These are phyloP conservation scores for Nemurella pictetii DNA, from an alignment of 2,888 invertebrate species.

Conservation along the genomic window DNA sequence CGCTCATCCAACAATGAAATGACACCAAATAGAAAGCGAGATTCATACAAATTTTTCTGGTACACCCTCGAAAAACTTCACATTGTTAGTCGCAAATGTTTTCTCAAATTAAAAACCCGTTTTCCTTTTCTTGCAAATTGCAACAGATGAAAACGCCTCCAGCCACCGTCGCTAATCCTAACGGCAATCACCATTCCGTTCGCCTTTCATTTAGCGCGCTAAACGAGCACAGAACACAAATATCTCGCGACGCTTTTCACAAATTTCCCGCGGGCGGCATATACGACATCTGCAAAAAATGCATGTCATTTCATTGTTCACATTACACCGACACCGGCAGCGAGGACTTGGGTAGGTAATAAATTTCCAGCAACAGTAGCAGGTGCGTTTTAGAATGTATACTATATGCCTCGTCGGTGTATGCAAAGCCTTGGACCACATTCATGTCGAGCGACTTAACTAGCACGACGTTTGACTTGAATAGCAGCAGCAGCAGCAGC, in stretches of 20 bases:
- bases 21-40: too few species aligned
- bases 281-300: not conserved
- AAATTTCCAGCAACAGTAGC: too few species aligned
- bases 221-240: not conserved
- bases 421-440: too few species aligned
- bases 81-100: not conserved
- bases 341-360: too few species aligned
- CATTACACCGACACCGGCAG: not conserved
- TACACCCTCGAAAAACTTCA: too few species aligned
- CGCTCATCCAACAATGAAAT: too few species aligned
- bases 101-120: not conserved
- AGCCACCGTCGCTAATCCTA: not conserved
- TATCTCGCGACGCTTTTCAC: not conserved
- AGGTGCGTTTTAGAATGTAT: too few species aligned
- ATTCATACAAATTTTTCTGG: too few species aligned
- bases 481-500: too few species aligned
- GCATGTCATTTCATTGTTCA: not conserved
- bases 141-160: not conserved
- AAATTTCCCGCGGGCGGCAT: not conserved
- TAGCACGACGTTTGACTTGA: too few species aligned
- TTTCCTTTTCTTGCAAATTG: not conserved
- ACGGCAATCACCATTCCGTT: not conserved
- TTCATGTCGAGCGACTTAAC: too few species aligned
- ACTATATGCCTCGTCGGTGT: too few species aligned
- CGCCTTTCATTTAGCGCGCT: not conserved